Conservation (phyloP, 2,888 invertebrate species). For the Drosophila rubida region DNA sequence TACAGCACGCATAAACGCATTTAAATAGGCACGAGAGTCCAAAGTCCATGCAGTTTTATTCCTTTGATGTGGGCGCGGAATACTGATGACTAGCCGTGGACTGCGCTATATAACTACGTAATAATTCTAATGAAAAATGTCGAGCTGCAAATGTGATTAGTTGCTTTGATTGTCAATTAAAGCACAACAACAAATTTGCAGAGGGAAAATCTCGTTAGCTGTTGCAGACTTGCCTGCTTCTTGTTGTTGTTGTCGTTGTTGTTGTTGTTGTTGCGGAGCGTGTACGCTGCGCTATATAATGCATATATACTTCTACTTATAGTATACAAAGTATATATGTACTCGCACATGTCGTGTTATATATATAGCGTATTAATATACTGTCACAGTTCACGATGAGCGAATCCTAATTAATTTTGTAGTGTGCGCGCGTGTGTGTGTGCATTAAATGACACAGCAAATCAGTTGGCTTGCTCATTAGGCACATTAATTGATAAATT, state of each 20-base stretch:
- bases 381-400: slow-evolving; percentile 60
- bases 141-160: slow-evolving; percentile 77
- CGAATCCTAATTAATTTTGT: slow-evolving; percentile 75
- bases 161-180: slow-evolving; percentile 77
- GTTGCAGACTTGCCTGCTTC: not conserved
- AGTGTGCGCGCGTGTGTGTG: slow-evolving; percentile 22
- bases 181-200: slow-evolving; percentile 68
- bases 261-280: slow-evolving; percentile 2
- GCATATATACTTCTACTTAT: slow-evolving; percentile 16
- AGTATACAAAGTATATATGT: slow-evolving; percentile 14
- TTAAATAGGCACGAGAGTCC: slow-evolving; percentile 3
- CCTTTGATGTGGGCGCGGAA: slow-evolving; percentile 72
- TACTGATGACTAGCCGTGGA: slow-evolving; percentile 50
- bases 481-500: slow-evolving; percentile 76
- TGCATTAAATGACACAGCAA: slow-evolving; percentile 76
- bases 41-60: slow-evolving; percentile 48
- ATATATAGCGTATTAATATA: slow-evolving; percentile 29
- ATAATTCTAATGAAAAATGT: slow-evolving; percentile 78
- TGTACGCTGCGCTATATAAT: slow-evolving; percentile 3
- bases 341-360: not conserved
- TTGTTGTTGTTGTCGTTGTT: slow-evolving; percentile 1
- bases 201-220: slow-evolving; percentile 45
- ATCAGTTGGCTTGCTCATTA: slow-evolving; percentile 73
- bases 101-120: slow-evolving; percentile 66
- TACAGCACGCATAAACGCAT: slow-evolving; percentile 29